Base-by-base conservation (phyloP, 2,797 vertebrate genomes). In the Sebastes elongatus region DNA sequence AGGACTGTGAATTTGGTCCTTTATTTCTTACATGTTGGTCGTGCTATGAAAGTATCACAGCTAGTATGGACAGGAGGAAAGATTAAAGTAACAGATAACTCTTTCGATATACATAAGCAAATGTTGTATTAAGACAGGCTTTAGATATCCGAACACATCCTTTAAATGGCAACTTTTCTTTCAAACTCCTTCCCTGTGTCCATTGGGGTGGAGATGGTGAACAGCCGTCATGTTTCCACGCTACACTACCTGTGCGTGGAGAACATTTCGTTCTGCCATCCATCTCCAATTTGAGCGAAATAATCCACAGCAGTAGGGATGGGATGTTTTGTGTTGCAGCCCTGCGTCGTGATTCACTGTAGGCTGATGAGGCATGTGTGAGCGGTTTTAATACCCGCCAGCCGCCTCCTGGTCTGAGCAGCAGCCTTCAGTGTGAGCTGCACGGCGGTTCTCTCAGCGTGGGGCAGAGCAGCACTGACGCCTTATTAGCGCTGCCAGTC, bases 401-500 rank as follows among this genome's bases (percentile, higher is more conserved):
- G 49, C 49, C 20, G 8, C 49, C 20, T 82, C 49, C 62, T 25
- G 52, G 23, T 70, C 55, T 13, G 63, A 78, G 69, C 70, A 64
- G 74, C 65, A 77, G 68, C 78, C 16, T 38, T 66, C 38, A 6
- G 60, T n/a, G 27, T 18, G 65, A 82, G 67, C 84, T 57, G 71
- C 85, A n/a, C 14, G 65, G 57, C 42, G 73, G 76, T 72, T 87
- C 67, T 90, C 81, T 53, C 66, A 59, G 78, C 25, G 6, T 85
- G 74, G 81, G 89, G 74, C 83, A 67, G 78, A 72, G 85, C 80
- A 49, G 46, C 20, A n/a, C 79, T 88, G 92, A 92, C 91, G 91
- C 88, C 90, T 92, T 88, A 85, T 94, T 93, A 94, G 86, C 55
- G 9, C 74, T 74, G 87, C 78, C 82, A 78, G 87, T 88, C 86